Conservation (phyloP, 2,888 invertebrate genomes). For the Nudaria mundana region DNA sequence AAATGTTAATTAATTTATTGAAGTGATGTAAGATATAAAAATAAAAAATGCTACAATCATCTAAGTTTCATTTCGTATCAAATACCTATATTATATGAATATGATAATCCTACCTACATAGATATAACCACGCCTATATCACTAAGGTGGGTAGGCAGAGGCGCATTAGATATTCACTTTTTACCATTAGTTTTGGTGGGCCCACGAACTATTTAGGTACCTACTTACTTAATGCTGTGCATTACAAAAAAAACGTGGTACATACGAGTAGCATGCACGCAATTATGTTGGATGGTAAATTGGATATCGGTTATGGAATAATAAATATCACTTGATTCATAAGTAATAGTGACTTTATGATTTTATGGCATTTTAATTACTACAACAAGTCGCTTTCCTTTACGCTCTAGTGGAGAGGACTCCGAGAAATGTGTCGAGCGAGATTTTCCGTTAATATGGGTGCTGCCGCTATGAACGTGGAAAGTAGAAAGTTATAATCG, state of each 20-base stretch:
- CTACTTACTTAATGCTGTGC: no score
- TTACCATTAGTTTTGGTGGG: no score
- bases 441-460: constrained; percentile 74
- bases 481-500: constrained; percentile 79
- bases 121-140: no score
- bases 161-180: no score
- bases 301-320: constrained; percentile 5
- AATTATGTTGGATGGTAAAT: no score
- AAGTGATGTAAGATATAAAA: constrained; percentile 68
- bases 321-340: constrained; percentile 2
- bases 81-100: not conserved
- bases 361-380: constrained; percentile 45
- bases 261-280: no score
- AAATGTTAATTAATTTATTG: constrained; percentile 68
- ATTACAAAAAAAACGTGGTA: no score
- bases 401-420: constrained; percentile 70
- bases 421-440: constrained; percentile 69
- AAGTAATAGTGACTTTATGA: constrained; percentile 19
- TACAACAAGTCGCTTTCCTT: constrained; percentile 64
- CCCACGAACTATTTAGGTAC: no score
- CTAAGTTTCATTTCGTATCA: constrained; percentile 51
- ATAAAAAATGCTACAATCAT: constrained; percentile 55
- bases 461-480: constrained; percentile 63
- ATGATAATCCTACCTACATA: not conserved
- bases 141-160: no score